Base-by-base conservation (phyloP, 2,888 invertebrate genomes). In the Rhabditoides inermis region DNA sequence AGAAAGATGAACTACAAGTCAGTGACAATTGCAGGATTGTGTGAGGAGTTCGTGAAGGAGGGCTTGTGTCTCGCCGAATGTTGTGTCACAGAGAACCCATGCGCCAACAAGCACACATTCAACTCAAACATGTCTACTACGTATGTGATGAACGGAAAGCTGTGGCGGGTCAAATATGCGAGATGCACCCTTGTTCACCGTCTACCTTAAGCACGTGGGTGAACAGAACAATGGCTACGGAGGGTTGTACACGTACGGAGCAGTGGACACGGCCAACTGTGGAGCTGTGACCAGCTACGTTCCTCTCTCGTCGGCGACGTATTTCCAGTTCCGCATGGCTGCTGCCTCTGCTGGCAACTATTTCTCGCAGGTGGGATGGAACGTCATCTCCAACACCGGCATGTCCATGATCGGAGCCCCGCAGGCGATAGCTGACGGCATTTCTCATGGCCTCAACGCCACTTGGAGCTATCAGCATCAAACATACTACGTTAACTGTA, bases 51-150 rank as follows among this genome's bases (percentile, higher is more conserved):
- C n/a, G n/a, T n/a, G n/a, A n/a, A n/a, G n/a, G n/a, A n/a, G n/a
- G n/a, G n/a, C n/a, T n/a, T n/a, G n/a, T n/a, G n/a, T n/a, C n/a
- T n/a, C n/a, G n/a, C n/a, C n/a, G n/a, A n/a, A n/a, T n/a, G n/a
- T n/a, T n/a, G n/a, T n/a, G n/a, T n/a, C n/a, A n/a, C n/a, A n/a
- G n/a, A n/a, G 7, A 39, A 39, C 7, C 15, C 40, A 10, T 39
- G 40, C 22, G 40, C 10, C 22, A 20, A 20, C n/a, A 39, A 39
- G 2, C 15, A 39, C 40, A 39, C 10, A 39, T 39, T 95, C 78
- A 87, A 94, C 82, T 86, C 87, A 72, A 81, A 76, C 51, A 85
- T 85, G 77, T 94, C 94, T 0, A 81, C 81, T 15, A 83, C 87
- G 0, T 95, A 51, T 49, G n/a, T 39, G 12, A 30, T 30, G 35